Conservation (phyloP, 2,888 invertebrate species). For the Vesta saturnalis region DNA sequence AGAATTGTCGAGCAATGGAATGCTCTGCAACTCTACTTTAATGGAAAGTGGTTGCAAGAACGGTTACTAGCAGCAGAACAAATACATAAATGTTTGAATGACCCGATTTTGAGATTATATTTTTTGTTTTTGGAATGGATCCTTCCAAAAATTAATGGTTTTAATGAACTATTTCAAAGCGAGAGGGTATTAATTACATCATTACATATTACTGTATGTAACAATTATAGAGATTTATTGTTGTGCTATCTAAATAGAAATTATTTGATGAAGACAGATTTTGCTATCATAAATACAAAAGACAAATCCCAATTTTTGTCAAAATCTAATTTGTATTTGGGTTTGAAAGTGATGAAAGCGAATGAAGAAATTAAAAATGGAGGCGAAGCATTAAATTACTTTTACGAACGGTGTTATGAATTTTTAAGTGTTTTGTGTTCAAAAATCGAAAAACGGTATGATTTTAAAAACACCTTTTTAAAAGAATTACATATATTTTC, state of each 20-base stretch:
- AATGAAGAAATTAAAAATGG: no score
- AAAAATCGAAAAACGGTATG: no score
- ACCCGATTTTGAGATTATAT: background rate
- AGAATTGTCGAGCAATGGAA: slow-evolving; percentile 10
- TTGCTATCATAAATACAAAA: no score
- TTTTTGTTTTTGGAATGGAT: background rate
- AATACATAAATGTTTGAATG: background rate
- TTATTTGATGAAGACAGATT: no score
- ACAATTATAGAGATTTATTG: background rate
- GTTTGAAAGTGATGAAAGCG: no score
- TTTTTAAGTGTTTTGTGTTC: no score
- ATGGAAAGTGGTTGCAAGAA: background rate
- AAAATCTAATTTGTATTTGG: no score
- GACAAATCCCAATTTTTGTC: no score
- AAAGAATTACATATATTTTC: no score
- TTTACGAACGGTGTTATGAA: no score
- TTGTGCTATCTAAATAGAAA: background rate
- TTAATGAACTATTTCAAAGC: background rate
- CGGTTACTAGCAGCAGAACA: background rate
- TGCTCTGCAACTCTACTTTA: background rate
- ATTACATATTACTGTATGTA: background rate
- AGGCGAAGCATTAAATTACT: no score
- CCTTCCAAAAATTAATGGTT: background rate
- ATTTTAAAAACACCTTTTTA: no score
- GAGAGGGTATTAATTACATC: background rate